Percentiles rank a stretch among this genome's conserved stretches.
Conservation (phyloP, 2,113 vertebrate species). For the Pycnonotus jocosus region DNA sequence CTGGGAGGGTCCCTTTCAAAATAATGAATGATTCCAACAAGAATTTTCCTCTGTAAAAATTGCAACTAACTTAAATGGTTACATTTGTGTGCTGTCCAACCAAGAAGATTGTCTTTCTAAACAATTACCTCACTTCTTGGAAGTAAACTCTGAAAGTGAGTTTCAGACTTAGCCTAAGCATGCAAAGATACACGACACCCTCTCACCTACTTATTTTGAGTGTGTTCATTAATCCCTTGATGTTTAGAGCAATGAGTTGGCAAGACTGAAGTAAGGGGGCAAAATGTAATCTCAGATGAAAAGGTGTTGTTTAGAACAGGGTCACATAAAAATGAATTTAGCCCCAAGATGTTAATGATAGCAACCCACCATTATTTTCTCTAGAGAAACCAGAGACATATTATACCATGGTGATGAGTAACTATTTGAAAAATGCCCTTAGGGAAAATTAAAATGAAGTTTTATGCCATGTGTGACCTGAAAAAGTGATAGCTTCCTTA, state of each 20-base stretch:
- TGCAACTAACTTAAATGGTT: background rate
- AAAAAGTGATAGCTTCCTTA: background rate
- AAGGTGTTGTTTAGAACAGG: background rate
- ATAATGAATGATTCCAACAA: background rate
- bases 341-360: background rate
- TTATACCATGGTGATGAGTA: background rate
- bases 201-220: background rate
- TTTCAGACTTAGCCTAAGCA: background rate
- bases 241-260: background rate
- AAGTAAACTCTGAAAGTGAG: background rate
- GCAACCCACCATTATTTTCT: background rate
- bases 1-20: slow-evolving; percentile 5
- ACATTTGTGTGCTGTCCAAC: background rate
- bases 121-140: slow-evolving; percentile 9
- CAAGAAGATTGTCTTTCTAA: background rate
- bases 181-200: background rate
- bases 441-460: background rate
- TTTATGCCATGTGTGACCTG: background rate
- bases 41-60: background rate
- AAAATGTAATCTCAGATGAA: background rate
- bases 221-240: background rate
- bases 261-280: background rate
- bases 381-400: background rate
- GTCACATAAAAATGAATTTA: background rate
- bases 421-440: slow-evolving; percentile 1